Conservation (phyloP, 2,113 vertebrate genomes). For the Rhynchopsitta pachyrhyncha region DNA sequence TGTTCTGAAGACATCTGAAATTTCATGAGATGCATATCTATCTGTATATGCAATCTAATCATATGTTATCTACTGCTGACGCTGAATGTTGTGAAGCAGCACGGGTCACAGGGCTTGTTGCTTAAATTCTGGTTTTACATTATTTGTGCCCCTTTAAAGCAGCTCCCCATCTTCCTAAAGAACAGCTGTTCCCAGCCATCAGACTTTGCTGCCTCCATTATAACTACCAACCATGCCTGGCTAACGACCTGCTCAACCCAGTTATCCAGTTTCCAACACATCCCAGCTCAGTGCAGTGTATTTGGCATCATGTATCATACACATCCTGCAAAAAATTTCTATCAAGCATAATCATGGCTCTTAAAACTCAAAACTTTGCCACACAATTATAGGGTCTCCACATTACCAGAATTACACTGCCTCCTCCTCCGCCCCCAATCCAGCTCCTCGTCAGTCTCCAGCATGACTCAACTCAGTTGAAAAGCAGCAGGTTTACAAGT, state of each 20-base stretch:
- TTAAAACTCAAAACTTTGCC: conserved; percentile 41
- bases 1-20: not conserved
- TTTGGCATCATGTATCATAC: not conserved
- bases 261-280: not conserved
- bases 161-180: not conserved
- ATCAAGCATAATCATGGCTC: not conserved
- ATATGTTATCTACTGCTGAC: not conserved
- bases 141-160: not conserved
- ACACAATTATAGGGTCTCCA: conserved; percentile 53
- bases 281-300: not conserved
- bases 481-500: conserved; percentile 50
- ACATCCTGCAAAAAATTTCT: not conserved
- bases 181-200: not conserved
- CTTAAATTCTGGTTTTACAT: not conserved
- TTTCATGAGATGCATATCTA: not conserved
- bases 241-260: not conserved
- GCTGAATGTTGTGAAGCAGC: not conserved
- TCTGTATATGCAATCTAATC: not conserved
- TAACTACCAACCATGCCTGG: not conserved
- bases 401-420: conserved; percentile 40
- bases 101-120: not conserved
- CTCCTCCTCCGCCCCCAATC: conserved; percentile 12
- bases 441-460: conserved; percentile 16
- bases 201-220: not conserved
- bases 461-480: conserved; percentile 43